Evolutionary conservation across 2,797 vertebrate genomes (phyloP).

Genomic region (Arrhamphus sclerolepis): DNA sequence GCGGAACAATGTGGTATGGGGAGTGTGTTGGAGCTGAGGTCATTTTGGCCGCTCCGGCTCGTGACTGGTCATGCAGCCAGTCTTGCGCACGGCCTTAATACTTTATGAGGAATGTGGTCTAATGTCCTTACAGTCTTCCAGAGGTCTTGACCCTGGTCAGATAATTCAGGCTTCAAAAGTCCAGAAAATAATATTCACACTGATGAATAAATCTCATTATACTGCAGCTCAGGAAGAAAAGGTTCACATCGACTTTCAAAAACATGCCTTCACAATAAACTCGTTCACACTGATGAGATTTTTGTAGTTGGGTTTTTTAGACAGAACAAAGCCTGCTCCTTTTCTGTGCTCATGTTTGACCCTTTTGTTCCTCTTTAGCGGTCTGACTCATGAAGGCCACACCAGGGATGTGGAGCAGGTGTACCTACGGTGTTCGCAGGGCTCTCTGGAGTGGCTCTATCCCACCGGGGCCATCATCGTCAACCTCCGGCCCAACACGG

Average conservation of each 20-base stretch:
- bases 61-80: constrained; percentile 82
- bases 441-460: constrained; percentile 95
- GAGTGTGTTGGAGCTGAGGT: constrained; percentile 68
- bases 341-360: neutral
- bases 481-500: constrained; percentile 93
- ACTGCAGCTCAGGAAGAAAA: neutral
- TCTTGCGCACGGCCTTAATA: constrained; percentile 67
- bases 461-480: constrained; percentile 96
- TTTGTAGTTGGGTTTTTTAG: too few relatives aligned
- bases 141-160: constrained; percentile 58
- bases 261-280: neutral
- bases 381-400: constrained; percentile 93
- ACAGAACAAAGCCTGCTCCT: neutral
- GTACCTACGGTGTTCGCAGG: constrained; percentile 94
- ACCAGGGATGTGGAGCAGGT: constrained; percentile 97
- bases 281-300: neutral
- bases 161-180: constrained; percentile 38
- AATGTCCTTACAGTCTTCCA: constrained; percentile 50
- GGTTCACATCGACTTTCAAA: too few relatives aligned
- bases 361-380: constrained; percentile 75
- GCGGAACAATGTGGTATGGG: constrained; percentile 63
- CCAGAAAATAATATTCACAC: constrained; percentile 36
- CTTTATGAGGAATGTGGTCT: constrained; percentile 67
- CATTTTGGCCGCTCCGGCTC: constrained; percentile 71
- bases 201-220: constrained; percentile 35